Conservation (phyloP, 2,888 invertebrate genomes). For the Strigamia transsilvanica region DNA sequence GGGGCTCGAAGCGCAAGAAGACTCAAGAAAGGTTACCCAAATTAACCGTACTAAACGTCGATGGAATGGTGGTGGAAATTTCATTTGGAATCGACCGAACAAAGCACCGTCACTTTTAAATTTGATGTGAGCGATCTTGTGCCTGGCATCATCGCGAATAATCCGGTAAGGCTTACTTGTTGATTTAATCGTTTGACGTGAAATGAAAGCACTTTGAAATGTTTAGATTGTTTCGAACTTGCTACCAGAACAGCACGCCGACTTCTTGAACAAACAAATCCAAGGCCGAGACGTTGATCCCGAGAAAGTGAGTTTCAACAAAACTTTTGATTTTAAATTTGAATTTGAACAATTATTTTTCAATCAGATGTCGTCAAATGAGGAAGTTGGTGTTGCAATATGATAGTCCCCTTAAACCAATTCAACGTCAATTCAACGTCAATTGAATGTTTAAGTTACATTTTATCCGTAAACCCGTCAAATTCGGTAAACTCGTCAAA, state of each 20-base stretch:
- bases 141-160: constrained; percentile 88
- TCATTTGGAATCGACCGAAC: constrained; percentile 88
- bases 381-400: constrained; percentile 40
- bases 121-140: constrained; percentile 91
- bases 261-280: constrained; percentile 81
- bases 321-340: too few relatives aligned
- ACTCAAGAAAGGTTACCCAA: constrained; percentile 66
- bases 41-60: constrained; percentile 76
- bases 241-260: constrained; percentile 78
- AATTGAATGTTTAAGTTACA: too few relatives aligned
- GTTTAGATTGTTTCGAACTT: constrained; percentile 78
- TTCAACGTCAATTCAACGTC: too few relatives aligned
- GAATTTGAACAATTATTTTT: not conserved
- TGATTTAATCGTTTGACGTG: not conserved
- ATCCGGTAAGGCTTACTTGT: constrained; percentile 72
- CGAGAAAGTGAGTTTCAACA: constrained; percentile 41
- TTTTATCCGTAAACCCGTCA: too few relatives aligned
- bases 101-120: constrained; percentile 93
- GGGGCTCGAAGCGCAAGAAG: constrained; percentile 60
- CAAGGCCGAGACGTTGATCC: constrained; percentile 60
- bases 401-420: too few relatives aligned
- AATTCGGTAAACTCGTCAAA: too few relatives aligned
- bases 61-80: constrained; percentile 85
- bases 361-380: constrained; percentile 41
- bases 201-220: not conserved